Evolutionary conservation across 2,888 invertebrate genomes (phyloP).

Genomic region (Lepidochitona cinerea): DNA sequence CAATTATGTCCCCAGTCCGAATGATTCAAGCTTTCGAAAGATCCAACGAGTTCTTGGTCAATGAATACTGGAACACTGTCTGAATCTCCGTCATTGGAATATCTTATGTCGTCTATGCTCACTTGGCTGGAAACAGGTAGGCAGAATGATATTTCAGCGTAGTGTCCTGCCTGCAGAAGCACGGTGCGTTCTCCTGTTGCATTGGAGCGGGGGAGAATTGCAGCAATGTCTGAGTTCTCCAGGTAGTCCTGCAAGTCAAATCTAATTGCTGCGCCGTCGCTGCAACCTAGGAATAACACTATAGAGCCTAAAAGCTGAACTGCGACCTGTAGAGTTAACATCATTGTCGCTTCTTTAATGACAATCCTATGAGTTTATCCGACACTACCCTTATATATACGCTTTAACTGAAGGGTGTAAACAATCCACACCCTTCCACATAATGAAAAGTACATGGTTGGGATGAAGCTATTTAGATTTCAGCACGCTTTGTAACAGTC

Average conservation of each 20-base stretch:
- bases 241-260: background rate
- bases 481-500: too few species aligned
- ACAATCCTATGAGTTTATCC: too few species aligned
- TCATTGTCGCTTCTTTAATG: too few species aligned
- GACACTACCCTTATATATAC: too few species aligned
- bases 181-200: background rate
- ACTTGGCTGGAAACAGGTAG: slow-evolving; percentile 12
- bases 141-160: background rate
- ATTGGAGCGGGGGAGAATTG: background rate
- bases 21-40: slow-evolving; percentile 9
- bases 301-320: too few species aligned
- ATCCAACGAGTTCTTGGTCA: slow-evolving; percentile 27
- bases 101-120: slow-evolving; percentile 31
- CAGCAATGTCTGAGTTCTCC: background rate
- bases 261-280: background rate
- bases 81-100: slow-evolving; percentile 41
- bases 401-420: too few species aligned
- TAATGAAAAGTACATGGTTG: too few species aligned
- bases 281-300: too few species aligned
- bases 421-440: too few species aligned
- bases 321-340: too few species aligned
- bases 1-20: slow-evolving; percentile 21
- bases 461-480: too few species aligned
- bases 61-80: slow-evolving; percentile 34
- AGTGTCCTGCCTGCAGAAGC: background rate